phyloP scores from a whole-genome alignment of 2,113 vertebrate species.

The Ptilorrhoa leucosticta region DNA sequence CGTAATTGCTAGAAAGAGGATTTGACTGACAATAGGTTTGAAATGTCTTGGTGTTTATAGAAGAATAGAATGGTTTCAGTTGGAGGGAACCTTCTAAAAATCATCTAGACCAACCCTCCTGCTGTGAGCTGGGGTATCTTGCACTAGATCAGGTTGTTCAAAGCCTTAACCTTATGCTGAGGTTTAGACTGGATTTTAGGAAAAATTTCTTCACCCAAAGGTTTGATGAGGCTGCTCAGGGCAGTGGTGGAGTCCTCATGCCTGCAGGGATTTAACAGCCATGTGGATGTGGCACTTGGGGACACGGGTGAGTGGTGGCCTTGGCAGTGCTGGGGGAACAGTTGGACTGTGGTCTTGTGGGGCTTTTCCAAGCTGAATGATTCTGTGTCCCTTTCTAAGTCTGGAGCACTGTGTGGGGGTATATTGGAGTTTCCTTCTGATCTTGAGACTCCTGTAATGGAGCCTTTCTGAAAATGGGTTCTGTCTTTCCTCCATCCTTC shows the following conservation, averaged over 20 bases:
- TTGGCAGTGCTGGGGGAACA: not conserved
- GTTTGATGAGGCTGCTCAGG: not conserved
- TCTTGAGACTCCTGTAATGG: fast-evolving
- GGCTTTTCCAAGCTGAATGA: not conserved
- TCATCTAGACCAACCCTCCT: not conserved
- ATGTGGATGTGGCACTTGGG: not conserved
- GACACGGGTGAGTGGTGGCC: not conserved
- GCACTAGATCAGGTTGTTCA: not conserved
- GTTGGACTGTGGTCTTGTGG: not conserved
- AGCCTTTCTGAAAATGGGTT: not conserved
- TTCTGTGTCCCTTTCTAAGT: not conserved
- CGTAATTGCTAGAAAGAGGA: not conserved
- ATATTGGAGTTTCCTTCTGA: not conserved
- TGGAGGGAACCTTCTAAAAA: not conserved
- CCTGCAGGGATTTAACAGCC: not conserved
- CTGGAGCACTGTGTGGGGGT: not conserved
- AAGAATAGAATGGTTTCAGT: not conserved
- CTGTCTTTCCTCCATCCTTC: not conserved
- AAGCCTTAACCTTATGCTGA: not conserved
- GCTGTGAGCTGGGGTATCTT: not conserved
- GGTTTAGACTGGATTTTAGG: not conserved
- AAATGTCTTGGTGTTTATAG: not conserved
- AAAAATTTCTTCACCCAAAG: not conserved
- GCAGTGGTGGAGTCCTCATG: not conserved
- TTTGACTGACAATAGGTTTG: not conserved